Percentiles rank a stretch among this genome's conserved stretches.
phyloP scores from a whole-genome alignment of 2,113 vertebrate species.

The Colistium nudipinnis region DNA sequence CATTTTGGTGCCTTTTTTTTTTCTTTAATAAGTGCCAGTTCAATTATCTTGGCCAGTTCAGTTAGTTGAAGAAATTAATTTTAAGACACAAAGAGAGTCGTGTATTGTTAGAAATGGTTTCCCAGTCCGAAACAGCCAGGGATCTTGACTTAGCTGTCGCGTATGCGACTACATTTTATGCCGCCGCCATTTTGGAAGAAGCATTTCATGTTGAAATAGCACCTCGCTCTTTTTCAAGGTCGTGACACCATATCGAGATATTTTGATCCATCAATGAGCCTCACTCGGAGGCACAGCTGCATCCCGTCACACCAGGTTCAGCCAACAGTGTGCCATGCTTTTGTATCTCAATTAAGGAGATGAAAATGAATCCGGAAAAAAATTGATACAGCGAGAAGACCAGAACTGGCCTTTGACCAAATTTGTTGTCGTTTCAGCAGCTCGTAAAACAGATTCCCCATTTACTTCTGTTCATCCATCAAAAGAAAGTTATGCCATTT shows the following conservation, averaged over 20 bases:
- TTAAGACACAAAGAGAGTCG: constrained; percentile 9
- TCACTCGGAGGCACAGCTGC: constrained; percentile 22
- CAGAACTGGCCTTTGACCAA: constrained; percentile 22
- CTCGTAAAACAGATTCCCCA: constrained; percentile 42
- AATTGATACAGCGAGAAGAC: constrained; percentile 28
- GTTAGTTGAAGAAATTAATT: not conserved
- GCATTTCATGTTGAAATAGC: constrained; percentile 50
- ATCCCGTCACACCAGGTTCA: constrained; percentile 30
- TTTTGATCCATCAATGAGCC: constrained; percentile 44
- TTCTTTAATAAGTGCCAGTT: constrained; percentile 32
- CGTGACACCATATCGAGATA: constrained; percentile 46
- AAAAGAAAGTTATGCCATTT: constrained; percentile 7
- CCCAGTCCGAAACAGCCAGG: constrained; percentile 11
- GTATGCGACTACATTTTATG: constrained; percentile 25
- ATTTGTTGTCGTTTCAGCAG: constrained; percentile 29
- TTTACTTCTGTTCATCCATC: constrained; percentile 43
- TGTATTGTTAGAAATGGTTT: constrained; percentile 27
- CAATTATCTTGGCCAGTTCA: constrained; percentile 15
- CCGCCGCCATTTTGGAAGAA: constrained; percentile 28
- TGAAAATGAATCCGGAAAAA: constrained; percentile 28
- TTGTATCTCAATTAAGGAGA: constrained; percentile 51
- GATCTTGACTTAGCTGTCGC: constrained; percentile 35
- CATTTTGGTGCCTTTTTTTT: not conserved
- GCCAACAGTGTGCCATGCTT: not conserved
- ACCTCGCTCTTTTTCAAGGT: constrained; percentile 53